Conservation (phyloP, 2,888 invertebrate genomes). For the Diaprepes abbreviatus region DNA sequence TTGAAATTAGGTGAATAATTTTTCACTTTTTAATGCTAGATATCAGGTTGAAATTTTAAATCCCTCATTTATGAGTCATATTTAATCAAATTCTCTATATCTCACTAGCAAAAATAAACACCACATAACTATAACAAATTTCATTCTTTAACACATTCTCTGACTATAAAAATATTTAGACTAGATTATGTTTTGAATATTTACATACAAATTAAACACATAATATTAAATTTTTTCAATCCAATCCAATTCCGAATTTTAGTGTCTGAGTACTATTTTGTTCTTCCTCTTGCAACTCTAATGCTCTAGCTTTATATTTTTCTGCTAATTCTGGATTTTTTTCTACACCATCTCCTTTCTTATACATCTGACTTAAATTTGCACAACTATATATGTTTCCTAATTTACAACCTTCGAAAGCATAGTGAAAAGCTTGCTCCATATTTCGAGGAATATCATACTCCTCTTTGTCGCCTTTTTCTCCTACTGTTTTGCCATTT, state of each 20-base stretch:
- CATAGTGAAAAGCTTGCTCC: slow-evolving; percentile 83
- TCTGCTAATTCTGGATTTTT: slow-evolving; percentile 80
- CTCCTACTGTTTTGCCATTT: slow-evolving; percentile 60
- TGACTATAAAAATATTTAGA: slow-evolving; percentile 3
- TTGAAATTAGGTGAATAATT: too few relatives aligned
- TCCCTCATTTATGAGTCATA: too few relatives aligned
- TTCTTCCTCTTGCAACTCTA: slow-evolving; percentile 79
- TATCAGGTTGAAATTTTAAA: too few relatives aligned
- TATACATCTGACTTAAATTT: slow-evolving; percentile 90
- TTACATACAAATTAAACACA: slow-evolving; percentile 2
- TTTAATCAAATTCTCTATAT: too few relatives aligned
- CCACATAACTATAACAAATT: not conserved
- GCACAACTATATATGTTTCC: slow-evolving; percentile 91
- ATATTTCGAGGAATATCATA: slow-evolving; percentile 74
- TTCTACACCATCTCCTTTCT: slow-evolving; percentile 85
- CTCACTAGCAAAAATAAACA: not conserved
- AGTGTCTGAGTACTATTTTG: slow-evolving; percentile 65
- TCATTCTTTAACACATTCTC: not conserved
- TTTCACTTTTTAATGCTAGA: too few relatives aligned
- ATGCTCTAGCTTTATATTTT: slow-evolving; percentile 79
- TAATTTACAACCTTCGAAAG: slow-evolving; percentile 84
- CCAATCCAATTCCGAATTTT: slow-evolving; percentile 61
- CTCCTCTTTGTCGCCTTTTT: slow-evolving; percentile 27
- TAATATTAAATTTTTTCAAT: slow-evolving; percentile 2
- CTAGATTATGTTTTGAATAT: not conserved